Evolutionary conservation across 2,113 vertebrate genomes (phyloP).

Genomic region (Centropristis striata): DNA sequence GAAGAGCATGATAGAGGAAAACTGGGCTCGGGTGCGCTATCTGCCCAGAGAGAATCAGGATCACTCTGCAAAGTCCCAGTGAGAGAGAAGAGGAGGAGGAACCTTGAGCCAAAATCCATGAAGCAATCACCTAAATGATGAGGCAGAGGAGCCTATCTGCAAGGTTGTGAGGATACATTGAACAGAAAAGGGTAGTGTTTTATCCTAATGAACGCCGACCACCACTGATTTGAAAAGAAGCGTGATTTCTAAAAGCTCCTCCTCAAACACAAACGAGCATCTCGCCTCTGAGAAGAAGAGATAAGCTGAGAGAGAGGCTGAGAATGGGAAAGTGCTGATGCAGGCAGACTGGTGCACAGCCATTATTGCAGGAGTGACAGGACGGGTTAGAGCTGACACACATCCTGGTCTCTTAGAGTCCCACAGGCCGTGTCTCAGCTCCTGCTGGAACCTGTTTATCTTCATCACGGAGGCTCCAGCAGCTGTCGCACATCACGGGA

Average conservation of each 20-base stretch:
- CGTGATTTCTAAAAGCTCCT: not conserved
- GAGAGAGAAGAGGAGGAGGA: too few species aligned
- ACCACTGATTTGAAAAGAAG: not conserved
- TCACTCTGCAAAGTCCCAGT: too few species aligned
- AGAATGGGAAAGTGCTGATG: slow-evolving; percentile 30
- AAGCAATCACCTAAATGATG: not conserved
- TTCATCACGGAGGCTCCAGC: slow-evolving; percentile 28
- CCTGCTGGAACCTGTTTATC: slow-evolving; percentile 32
- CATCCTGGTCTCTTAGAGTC: slow-evolving; percentile 27
- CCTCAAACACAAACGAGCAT: not conserved
- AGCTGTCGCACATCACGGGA: slow-evolving; percentile 38
- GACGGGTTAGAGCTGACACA: slow-evolving; percentile 36
- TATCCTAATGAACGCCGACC: not conserved
- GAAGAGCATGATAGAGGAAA: too few species aligned
- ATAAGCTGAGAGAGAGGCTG: not conserved
- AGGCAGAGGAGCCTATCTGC: not conserved
- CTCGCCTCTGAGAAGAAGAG: not conserved
- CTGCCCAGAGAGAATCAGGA: too few species aligned
- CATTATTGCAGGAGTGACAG: slow-evolving; percentile 49
- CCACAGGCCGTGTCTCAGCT: slow-evolving; percentile 20
- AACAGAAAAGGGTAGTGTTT: not conserved
- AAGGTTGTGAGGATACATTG: not conserved
- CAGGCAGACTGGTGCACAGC: not conserved
- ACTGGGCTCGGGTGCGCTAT: too few species aligned
- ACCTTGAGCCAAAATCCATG: too few species aligned